Percentiles rank a stretch among this genome's conserved stretches.
phyloP scores from a whole-genome alignment of 1,140 invertebrate genomes.

The Vanessa atalanta region DNA sequence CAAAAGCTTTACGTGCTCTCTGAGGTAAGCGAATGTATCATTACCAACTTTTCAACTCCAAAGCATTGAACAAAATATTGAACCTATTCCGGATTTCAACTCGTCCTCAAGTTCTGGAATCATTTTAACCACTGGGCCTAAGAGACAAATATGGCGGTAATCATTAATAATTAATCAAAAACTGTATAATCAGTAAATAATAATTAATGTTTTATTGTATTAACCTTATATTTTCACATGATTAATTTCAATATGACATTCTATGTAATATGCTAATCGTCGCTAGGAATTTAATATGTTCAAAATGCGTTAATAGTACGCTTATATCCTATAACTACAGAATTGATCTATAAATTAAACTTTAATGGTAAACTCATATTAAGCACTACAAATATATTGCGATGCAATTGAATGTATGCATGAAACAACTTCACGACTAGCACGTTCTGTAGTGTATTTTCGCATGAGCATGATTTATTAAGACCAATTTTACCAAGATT shows the following conservation, averaged over 20 bases:
- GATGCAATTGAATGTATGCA: background rate
- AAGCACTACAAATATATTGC: background rate
- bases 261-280: slow-evolving; percentile 41
- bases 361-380: slow-evolving; percentile 1
- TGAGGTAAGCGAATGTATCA: too few species aligned
- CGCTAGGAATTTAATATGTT: slow-evolving; percentile 45
- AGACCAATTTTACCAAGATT: background rate
- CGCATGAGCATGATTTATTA: background rate
- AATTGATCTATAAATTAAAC: background rate
- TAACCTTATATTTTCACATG: slow-evolving; percentile 24
- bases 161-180: too few species aligned
- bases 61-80: background rate
- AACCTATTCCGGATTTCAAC: background rate
- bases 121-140: too few species aligned
- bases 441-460: too few species aligned
- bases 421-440: background rate
- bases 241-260: slow-evolving; percentile 35
- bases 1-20: too few species aligned
- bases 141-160: too few species aligned
- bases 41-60: background rate
- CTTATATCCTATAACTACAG: background rate
- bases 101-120: too few species aligned
- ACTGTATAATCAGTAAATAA: background rate
- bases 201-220: slow-evolving; percentile 10
- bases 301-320: slow-evolving; percentile 33